Conservation (phyloP, 2,888 invertebrate species). For the Drosophila subquinaria region DNA sequence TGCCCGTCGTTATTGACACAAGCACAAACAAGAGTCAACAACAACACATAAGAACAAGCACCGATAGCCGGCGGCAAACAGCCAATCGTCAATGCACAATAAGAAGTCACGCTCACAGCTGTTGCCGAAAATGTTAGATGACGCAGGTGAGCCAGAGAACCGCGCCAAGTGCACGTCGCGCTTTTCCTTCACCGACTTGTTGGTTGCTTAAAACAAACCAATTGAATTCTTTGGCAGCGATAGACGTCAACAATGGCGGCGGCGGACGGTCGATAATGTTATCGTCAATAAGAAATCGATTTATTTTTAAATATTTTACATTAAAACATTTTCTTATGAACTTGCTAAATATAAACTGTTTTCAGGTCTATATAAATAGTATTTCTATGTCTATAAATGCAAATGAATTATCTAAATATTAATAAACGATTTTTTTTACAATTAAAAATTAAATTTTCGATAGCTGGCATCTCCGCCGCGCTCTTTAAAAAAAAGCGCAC, state of each 20-base stretch:
- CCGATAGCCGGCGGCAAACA: slow-evolving; percentile 14
- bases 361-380: neutral
- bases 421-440: neutral
- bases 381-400: neutral
- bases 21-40: slow-evolving; percentile 28
- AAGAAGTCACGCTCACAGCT: slow-evolving; percentile 24
- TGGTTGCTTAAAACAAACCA: slow-evolving; percentile 45
- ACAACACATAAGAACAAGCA: slow-evolving; percentile 18
- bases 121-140: slow-evolving; percentile 2
- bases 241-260: slow-evolving; percentile 12
- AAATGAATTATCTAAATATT: neutral
- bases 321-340: neutral
- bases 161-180: slow-evolving; percentile 29
- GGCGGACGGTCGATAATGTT: slow-evolving; percentile 40
- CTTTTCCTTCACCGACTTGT: slow-evolving; percentile 24
- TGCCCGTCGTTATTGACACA: neutral
- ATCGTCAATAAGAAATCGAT: neutral
- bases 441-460: neutral
- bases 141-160: slow-evolving; percentile 5
- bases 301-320: neutral
- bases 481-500: slow-evolving; percentile 38
- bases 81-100: slow-evolving; percentile 19
- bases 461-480: slow-evolving; percentile 52
- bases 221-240: slow-evolving; percentile 10
- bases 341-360: neutral